These are phyloP conservation scores for Oligia fasciuncula DNA, from an alignment of 2,888 invertebrate species.

Conservation along the genomic window DNA sequence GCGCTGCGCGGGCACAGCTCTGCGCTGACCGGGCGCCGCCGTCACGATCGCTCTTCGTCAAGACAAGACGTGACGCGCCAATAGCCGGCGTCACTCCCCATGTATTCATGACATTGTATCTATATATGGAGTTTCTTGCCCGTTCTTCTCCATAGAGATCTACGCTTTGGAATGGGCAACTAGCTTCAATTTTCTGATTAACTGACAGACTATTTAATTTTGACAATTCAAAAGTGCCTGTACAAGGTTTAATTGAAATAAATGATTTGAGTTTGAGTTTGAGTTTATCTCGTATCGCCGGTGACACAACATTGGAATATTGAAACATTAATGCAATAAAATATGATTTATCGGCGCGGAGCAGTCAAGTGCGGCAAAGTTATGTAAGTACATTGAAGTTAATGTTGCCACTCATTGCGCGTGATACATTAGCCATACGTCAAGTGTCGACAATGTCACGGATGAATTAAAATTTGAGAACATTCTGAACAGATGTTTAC, in stretches of 20 bases:
- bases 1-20: constrained; percentile 16
- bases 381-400: constrained; percentile 42
- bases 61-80: constrained; percentile 42
- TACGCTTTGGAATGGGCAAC: too few relatives aligned
- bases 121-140: too few relatives aligned
- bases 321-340: constrained; percentile 60
- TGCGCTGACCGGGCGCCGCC: background rate
- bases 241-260: too few relatives aligned
- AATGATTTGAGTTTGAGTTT: too few relatives aligned
- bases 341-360: constrained; percentile 59
- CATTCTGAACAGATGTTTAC: background rate
- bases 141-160: too few relatives aligned
- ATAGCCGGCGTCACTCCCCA: constrained; percentile 49
- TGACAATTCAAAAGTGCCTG: too few relatives aligned
- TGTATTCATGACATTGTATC: constrained; percentile 60
- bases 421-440: constrained; percentile 41
- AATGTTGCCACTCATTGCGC: constrained; percentile 43
- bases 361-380: constrained; percentile 45
- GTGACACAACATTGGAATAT: constrained; percentile 47
- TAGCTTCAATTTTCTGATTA: too few relatives aligned
- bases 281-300: constrained; percentile 35
- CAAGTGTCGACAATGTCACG: background rate
- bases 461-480: constrained; percentile 24
- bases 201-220: too few relatives aligned
- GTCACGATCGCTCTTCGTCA: constrained; percentile 60